phyloP scores from a whole-genome alignment of 2,113 vertebrate genomes.

The Tupaia tana region DNA sequence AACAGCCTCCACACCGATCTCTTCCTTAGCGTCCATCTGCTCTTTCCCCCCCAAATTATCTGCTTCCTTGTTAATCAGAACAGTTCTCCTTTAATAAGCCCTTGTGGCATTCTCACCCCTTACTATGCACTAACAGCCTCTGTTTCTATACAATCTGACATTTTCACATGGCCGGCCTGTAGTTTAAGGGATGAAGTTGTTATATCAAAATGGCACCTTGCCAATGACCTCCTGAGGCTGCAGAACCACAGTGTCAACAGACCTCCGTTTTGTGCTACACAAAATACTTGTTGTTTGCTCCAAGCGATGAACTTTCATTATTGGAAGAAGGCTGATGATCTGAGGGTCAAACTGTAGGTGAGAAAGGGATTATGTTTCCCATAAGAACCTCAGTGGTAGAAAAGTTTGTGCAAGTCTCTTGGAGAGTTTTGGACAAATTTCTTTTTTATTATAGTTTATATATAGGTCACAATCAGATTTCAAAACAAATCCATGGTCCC shows the following conservation, averaged over 20 bases:
- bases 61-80: background rate
- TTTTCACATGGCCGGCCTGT: background rate
- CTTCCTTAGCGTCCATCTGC: background rate
- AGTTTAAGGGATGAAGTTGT: conserved; percentile 49
- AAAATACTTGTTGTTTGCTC: conserved; percentile 55
- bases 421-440: conserved; percentile 52
- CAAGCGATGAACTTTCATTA: conserved; percentile 64
- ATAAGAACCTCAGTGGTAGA: background rate
- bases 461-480: conserved; percentile 38
- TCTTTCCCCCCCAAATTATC: background rate
- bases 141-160: conserved; percentile 32
- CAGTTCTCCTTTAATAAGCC: background rate
- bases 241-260: background rate
- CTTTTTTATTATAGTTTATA: conserved; percentile 1
- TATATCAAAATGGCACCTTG: conserved; percentile 55
- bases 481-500: background rate
- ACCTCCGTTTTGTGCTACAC: conserved; percentile 28
- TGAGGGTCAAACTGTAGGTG: conserved; percentile 45
- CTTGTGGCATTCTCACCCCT: background rate
- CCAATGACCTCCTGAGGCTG: conserved; percentile 20
- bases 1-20: background rate
- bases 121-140: background rate
- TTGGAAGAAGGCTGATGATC: conserved; percentile 53
- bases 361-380: conserved; percentile 52
- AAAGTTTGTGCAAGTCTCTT: conserved; percentile 49